Conservation (phyloP, 2,113 vertebrate species). For the Colistium nudipinnis region DNA sequence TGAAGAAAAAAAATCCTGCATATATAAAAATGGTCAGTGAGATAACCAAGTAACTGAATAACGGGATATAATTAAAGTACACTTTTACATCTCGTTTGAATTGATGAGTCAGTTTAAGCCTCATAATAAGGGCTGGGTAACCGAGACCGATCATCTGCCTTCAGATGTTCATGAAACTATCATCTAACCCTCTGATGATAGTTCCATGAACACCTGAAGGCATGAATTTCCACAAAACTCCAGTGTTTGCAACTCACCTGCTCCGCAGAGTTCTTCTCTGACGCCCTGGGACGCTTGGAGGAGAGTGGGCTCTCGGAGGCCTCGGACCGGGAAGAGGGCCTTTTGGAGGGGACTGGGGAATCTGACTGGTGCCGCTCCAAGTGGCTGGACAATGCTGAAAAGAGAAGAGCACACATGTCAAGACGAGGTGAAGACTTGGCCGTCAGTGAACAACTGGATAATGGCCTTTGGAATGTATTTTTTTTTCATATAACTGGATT, state of each 20-base stretch:
- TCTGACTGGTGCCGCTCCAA: slow-evolving; percentile 90
- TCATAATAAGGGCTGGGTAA: slow-evolving; percentile 66
- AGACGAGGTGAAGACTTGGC: slow-evolving; percentile 53
- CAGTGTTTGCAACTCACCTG: slow-evolving; percentile 84
- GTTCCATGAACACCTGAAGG: slow-evolving; percentile 39
- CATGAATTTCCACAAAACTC: slow-evolving; percentile 17
- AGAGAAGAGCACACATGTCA: slow-evolving; percentile 60
- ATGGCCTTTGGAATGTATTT: slow-evolving; percentile 63
- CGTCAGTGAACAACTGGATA: slow-evolving; percentile 71
- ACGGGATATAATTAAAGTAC: slow-evolving; percentile 54
- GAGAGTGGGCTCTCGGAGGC: slow-evolving; percentile 87
- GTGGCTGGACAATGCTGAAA: slow-evolving; percentile 83
- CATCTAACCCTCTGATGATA: slow-evolving; percentile 49
- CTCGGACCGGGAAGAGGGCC: slow-evolving; percentile 85
- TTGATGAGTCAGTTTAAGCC: slow-evolving; percentile 50
- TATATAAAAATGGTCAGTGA: slow-evolving; percentile 51
- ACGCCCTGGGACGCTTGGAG: slow-evolving; percentile 90
- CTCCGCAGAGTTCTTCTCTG: slow-evolving; percentile 90
- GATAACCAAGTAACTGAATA: slow-evolving; percentile 43
- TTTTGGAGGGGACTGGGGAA: slow-evolving; percentile 87
- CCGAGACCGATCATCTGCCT: too few species aligned
- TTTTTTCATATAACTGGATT: slow-evolving; percentile 65
- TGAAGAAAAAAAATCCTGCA: slow-evolving; percentile 60
- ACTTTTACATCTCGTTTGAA: slow-evolving; percentile 60
- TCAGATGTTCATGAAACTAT: too few species aligned